Base-by-base conservation (phyloP, 2,888 invertebrate species). In the Ramazzottius varieornatus region DNA sequence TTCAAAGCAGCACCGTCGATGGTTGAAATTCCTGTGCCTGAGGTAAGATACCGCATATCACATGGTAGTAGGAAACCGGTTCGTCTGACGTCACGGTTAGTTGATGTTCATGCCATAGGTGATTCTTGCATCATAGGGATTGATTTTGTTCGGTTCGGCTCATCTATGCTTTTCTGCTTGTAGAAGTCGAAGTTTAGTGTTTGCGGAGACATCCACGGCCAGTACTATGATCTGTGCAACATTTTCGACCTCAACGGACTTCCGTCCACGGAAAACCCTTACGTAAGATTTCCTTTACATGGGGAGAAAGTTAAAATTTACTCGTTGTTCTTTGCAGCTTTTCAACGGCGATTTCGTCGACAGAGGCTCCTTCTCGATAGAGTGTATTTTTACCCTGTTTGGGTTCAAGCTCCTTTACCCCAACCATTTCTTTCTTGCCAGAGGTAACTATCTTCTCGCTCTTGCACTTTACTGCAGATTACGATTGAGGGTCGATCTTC, bases 301-400 rank as follows among this genome's bases (percentile, higher is more conserved):
- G 64, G 29, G 1, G 54, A 33, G 16, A 63, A 34, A 1, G 13
- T 32, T 2, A n/a, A n/a, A n/a, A n/a, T n/a, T n/a, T n/a, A n/a
- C n/a, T 16, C 16, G n/a, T 33, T 67, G 46, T 67, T 32, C 20
- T 33, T 68, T 20, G 4, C 72, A 84, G 83, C 79, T 98, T 70
- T 98, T 98, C 78, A 98, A 98, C 77, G 96, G 96, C 67, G 98
- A 99, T 79, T 98, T 99, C 77, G 98, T 99, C 29, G 98, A 99
- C 78, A 81, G 98, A 78, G 98, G 98, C 20, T 94, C 96, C 0
- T 99, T 99, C 77, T 94, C 94, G 40, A 94, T 98, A 33, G 98
- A 98, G 79, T 96, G 96, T 75, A 98, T 99, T 73, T 92, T 99
- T 75, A 88, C 88, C 8, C 79, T 98, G 69, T 92, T 99, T 76